Conservation (phyloP, 1,140 invertebrate genomes). For the Piezodorus guildinii region DNA sequence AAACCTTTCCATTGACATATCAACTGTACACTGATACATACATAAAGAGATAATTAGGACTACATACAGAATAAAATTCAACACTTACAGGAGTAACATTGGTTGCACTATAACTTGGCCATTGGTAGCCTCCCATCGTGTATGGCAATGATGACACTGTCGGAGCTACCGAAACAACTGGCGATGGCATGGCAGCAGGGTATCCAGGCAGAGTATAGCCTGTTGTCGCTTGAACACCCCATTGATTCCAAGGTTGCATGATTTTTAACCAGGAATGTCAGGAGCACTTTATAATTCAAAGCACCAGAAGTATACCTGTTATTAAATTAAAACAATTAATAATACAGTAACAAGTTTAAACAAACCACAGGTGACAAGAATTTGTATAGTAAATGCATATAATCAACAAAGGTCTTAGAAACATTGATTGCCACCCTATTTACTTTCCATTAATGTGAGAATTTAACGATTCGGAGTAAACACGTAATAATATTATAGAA, state of each 20-base stretch:
- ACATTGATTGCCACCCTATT: too few species aligned
- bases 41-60: neutral
- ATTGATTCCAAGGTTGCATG: constrained; percentile 18
- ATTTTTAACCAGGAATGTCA: neutral
- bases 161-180: constrained; percentile 16
- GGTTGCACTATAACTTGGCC: constrained; percentile 18
- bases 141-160: constrained; percentile 12
- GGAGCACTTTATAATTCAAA: too few species aligned
- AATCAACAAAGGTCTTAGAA: too few species aligned
- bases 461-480: too few species aligned
- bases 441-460: too few species aligned
- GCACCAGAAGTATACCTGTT: too few species aligned
- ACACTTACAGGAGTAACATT: constrained; percentile 11
- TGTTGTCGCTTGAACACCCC: constrained; percentile 3
- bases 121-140: constrained; percentile 16
- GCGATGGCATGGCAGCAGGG: constrained; percentile 15
- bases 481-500: too few species aligned
- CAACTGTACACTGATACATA: neutral
- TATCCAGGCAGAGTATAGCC: constrained; percentile 18
- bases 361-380: too few species aligned
- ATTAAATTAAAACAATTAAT: too few species aligned
- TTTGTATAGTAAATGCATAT: too few species aligned
- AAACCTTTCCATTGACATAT: too few species aligned
- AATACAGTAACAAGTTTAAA: too few species aligned
- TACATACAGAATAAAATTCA: neutral